Evolutionary conservation across 2,797 vertebrate genomes (phyloP).

Genomic region (Lerista edwardsae): DNA sequence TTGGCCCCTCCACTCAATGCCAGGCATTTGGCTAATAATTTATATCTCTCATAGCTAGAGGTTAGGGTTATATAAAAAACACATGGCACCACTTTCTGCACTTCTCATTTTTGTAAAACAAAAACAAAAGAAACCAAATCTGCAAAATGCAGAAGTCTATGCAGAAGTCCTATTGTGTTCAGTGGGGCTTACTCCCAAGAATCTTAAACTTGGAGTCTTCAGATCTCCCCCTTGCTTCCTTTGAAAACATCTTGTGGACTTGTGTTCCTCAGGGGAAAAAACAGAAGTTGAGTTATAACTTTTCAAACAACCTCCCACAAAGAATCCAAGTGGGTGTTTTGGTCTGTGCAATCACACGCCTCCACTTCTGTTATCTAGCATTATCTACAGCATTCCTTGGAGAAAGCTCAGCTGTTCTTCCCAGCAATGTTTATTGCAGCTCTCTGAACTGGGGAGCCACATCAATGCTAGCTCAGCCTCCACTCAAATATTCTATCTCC

Average conservation of each 20-base stretch:
- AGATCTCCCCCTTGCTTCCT: background rate
- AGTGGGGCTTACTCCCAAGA: too few relatives aligned
- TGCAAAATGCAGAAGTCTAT: too few relatives aligned
- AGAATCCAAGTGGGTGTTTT: slow-evolving; percentile 48
- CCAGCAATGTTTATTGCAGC: slow-evolving; percentile 57
- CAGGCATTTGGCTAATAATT: background rate
- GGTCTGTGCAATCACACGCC: slow-evolving; percentile 49
- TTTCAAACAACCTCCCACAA: slow-evolving; percentile 36
- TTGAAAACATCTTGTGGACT: background rate
- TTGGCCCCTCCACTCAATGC: background rate
- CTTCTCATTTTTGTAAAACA: too few relatives aligned
- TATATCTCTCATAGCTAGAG: background rate
- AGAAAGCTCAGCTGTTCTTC: slow-evolving; percentile 67
- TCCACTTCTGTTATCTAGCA: slow-evolving; percentile 62
- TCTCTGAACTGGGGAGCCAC: slow-evolving; percentile 49
- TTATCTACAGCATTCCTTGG: slow-evolving; percentile 58
- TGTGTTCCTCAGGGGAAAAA: background rate
- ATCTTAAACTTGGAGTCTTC: background rate
- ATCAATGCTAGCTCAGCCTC: slow-evolving; percentile 53
- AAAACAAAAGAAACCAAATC: too few relatives aligned
- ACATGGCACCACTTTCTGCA: too few relatives aligned
- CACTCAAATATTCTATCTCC: slow-evolving; percentile 56
- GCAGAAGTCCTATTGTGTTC: background rate
- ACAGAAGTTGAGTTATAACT: background rate
- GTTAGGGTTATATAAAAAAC: too few relatives aligned